These are phyloP conservation scores for Lycopodina hypogea DNA, from an alignment of 37 sponge, comb jelly and placozoan genomes.

Conservation along the genomic window DNA sequence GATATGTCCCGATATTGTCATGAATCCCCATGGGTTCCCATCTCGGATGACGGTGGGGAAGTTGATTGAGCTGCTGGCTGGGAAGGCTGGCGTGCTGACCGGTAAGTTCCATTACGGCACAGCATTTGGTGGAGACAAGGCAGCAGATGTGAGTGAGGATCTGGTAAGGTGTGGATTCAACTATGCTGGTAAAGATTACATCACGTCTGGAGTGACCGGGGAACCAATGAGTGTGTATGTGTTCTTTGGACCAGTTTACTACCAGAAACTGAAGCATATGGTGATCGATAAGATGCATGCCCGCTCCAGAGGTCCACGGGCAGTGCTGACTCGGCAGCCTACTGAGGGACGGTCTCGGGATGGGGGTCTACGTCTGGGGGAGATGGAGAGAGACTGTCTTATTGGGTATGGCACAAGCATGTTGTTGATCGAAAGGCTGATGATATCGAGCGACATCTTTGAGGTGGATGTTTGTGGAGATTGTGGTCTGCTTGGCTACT, in stretches of 20 bases:
- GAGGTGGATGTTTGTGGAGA: slow-evolving; percentile 93
- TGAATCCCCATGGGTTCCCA: slow-evolving; percentile 99
- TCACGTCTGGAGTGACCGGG: slow-evolving; percentile 97
- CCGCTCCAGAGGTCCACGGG: slow-evolving; percentile 91
- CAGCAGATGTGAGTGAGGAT: slow-evolving; percentile 78
- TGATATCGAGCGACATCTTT: slow-evolving; percentile 96
- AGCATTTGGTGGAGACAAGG: slow-evolving; percentile 87
- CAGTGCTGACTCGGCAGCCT: slow-evolving; percentile 94
- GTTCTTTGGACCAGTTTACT: slow-evolving; percentile 98
- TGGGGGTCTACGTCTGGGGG: slow-evolving; percentile 96
- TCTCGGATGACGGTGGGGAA: slow-evolving; percentile 99
- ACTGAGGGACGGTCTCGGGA: slow-evolving; percentile 98
- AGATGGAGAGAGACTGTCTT: slow-evolving; percentile 99
- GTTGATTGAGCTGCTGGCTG: slow-evolving; percentile 91
- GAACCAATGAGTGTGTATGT: slow-evolving; percentile 91
- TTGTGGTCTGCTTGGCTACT: slow-evolving; percentile 96
- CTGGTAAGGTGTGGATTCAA: slow-evolving; percentile 88
- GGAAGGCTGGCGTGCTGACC: slow-evolving; percentile 90
- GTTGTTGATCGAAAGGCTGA: slow-evolving; percentile 93
- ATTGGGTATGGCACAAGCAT: slow-evolving; percentile 98
- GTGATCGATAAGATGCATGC: slow-evolving; percentile 99
- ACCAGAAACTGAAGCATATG: slow-evolving; percentile 99
- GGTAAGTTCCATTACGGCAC: slow-evolving; percentile 95
- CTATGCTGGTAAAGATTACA: slow-evolving; percentile 93
- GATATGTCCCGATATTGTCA: slow-evolving; percentile 93